Conservation (phyloP, 2,113 vertebrate genomes). For the Prochilodus magdalenae region DNA sequence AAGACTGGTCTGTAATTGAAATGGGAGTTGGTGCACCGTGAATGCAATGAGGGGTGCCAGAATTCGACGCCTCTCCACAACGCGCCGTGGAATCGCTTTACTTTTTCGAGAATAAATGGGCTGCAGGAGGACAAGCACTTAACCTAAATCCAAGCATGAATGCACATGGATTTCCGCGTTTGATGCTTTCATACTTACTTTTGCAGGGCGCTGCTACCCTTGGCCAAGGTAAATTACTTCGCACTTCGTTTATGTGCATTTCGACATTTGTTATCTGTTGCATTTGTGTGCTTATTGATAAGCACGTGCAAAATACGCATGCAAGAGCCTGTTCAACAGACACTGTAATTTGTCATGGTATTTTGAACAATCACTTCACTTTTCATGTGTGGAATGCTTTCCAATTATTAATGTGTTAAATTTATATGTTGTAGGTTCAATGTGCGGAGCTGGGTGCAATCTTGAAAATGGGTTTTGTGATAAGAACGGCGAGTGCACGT, state of each 20-base stretch:
- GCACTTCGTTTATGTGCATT: neutral
- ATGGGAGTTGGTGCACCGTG: conserved; percentile 8
- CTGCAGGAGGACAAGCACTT: conserved; percentile 59
- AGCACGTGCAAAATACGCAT: neutral
- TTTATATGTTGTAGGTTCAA: conserved; percentile 72
- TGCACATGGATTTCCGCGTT: conserved; percentile 33
- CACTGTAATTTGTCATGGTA: neutral
- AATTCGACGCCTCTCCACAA: neutral
- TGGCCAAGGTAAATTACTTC: conserved; percentile 76
- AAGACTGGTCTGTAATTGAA: conserved; percentile 15
- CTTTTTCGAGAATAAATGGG: conserved; percentile 39
- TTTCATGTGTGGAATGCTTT: neutral
- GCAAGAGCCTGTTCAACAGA: too few species aligned
- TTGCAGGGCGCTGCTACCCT: conserved; percentile 64
- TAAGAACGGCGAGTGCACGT: conserved; percentile 90
- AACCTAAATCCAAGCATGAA: conserved; percentile 46
- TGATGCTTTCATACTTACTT: conserved; percentile 69
- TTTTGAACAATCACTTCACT: neutral
- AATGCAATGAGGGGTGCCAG: neutral
- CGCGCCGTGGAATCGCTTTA: neutral
- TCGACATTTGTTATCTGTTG: neutral
- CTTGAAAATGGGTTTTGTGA: conserved; percentile 88
- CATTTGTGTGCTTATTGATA: neutral
- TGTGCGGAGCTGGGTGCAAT: conserved; percentile 84
- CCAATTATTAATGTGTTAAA: neutral